Base-by-base conservation (phyloP, 2,797 vertebrate species). In the Lepus townsendii region DNA sequence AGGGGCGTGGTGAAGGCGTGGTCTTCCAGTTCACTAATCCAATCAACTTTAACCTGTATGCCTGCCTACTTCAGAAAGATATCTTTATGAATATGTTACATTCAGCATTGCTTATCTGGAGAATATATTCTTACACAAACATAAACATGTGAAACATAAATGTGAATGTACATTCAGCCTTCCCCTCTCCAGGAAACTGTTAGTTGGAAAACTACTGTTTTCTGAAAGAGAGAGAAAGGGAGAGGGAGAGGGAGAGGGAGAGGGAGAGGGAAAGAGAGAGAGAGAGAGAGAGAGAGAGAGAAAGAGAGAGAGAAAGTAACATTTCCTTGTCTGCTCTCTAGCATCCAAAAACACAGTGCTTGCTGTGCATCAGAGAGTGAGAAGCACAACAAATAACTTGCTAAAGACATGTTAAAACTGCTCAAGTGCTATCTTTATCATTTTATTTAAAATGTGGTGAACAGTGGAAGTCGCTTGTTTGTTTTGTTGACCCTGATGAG, bases 251-350 rank as follows among this genome's bases (percentile, higher is more conserved):
- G 4, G 35, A 35, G 35, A 4, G 35, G 1, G 42, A 8, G 1
- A 35, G 0, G 7, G 42, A 0, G 42, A n/a, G n/a, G n/a, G n/a
- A n/a, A n/a, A n/a, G n/a, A n/a, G n/a, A 42, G 42, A 2, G 42
- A 1, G 8, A 42, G 42, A 1, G 42, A 5, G 42, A 42, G 7
- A 47, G 42, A 8, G 42, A 47, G 42, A 47, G 42, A 7, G 42
- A 42, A 1, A 42, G 42, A 8, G 8, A 47, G 42, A 47, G 42
- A 8, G 42, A 47, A 8, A 77, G 2, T 7, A 30, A 14, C 19
- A 68, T 11, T 2, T 27, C 42, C 11, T 17, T 52, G 22, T 60
- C 9, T 0, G 54, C 32, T 35, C 3, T 54, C 7, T 77, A 20
- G 0, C 30, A n/a, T 38, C 75, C 1, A 52, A 69, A 85, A 78